These are phyloP conservation scores for Rhingia campestris DNA, from an alignment of 2,888 invertebrate species.

Conservation along the genomic window DNA sequence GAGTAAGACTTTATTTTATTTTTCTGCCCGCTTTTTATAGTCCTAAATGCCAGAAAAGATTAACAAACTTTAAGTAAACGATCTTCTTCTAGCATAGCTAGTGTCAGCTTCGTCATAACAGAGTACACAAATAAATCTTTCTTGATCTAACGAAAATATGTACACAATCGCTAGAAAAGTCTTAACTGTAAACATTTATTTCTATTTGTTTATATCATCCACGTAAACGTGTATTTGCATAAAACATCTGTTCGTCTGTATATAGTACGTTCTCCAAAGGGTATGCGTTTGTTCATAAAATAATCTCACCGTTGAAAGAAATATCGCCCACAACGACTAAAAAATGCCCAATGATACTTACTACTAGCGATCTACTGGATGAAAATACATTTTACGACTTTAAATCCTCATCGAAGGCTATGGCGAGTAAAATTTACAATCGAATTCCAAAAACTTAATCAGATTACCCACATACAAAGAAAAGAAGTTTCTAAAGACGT, in stretches of 20 bases:
- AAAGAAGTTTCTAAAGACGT: neutral
- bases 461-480: too few species aligned
- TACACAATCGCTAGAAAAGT: conserved; percentile 17
- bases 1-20: too few species aligned
- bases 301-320: conserved; percentile 12
- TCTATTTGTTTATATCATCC: conserved; percentile 4
- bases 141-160: neutral
- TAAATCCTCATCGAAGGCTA: too few species aligned
- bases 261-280: neutral
- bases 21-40: too few species aligned
- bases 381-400: neutral
- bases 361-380: neutral
- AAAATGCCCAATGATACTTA: conserved; percentile 17
- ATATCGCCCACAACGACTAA: conserved; percentile 44
- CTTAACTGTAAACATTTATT: conserved; percentile 28
- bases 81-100: too few species aligned
- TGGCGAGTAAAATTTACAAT: too few species aligned
- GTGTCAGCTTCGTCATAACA: neutral
- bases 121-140: conserved; percentile 24
- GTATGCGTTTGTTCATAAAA: conserved; percentile 1
- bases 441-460: too few species aligned
- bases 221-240: neutral
- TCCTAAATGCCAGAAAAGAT: too few species aligned
- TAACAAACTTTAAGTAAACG: too few species aligned
- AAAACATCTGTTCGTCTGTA: conserved; percentile 19